These are phyloP conservation scores for Cyclophora albipunctata DNA, from an alignment of 2,888 invertebrate species.

Conservation along the genomic window DNA sequence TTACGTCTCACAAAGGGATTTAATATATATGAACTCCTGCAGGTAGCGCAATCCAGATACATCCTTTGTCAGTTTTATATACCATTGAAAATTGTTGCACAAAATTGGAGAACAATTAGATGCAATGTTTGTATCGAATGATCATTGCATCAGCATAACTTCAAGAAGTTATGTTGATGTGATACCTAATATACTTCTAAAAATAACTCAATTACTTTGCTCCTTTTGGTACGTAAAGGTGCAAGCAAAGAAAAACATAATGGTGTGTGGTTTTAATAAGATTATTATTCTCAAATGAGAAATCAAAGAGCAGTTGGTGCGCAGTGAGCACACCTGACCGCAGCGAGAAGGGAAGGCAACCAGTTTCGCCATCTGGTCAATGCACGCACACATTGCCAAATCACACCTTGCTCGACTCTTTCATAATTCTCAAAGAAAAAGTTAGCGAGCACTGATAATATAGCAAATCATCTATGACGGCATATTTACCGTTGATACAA, in stretches of 20 bases:
- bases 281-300: constrained; percentile 13
- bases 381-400: constrained; percentile 32
- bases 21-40: constrained; percentile 26
- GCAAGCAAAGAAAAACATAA: too few relatives aligned
- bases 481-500: constrained; percentile 25
- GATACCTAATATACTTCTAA: too few relatives aligned
- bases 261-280: too few relatives aligned
- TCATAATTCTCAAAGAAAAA: constrained; percentile 23
- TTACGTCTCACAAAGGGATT: constrained; percentile 47
- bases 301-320: constrained; percentile 36
- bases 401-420: constrained; percentile 26
- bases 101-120: too few relatives aligned
- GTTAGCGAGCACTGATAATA: constrained; percentile 6
- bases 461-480: constrained; percentile 16
- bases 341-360: constrained; percentile 44
- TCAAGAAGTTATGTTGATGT: too few relatives aligned
- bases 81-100: constrained; percentile 1
- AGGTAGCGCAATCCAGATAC: constrained; percentile 21
- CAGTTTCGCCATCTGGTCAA: constrained; percentile 57
- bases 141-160: too few relatives aligned
- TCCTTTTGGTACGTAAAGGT: too few relatives aligned
- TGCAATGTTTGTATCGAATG: too few relatives aligned
- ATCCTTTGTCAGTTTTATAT: constrained; percentile 8
- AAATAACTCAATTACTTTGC: too few relatives aligned
- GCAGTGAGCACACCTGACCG: constrained; percentile 40